Conservation (phyloP, 2,113 vertebrate genomes). For the Tinamus guttatus region DNA sequence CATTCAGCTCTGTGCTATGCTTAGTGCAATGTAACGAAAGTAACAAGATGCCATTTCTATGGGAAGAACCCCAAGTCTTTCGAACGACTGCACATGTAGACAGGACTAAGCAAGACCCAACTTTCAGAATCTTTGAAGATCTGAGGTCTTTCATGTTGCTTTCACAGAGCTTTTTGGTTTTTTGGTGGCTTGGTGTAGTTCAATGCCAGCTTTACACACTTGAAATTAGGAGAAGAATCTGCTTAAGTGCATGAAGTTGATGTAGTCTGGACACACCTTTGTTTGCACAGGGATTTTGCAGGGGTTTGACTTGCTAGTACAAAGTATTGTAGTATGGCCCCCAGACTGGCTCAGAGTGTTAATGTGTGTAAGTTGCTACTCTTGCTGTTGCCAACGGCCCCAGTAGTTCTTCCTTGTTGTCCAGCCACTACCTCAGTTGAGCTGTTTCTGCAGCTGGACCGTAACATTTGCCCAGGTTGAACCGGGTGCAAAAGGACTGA, state of each 20-base stretch:
- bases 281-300: conserved; percentile 69
- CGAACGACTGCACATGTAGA: not conserved
- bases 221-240: conserved; percentile 40
- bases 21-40: not conserved
- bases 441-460: not conserved
- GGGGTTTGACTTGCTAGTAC: too few species aligned
- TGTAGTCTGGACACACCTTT: conserved; percentile 62
- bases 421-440: not conserved
- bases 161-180: conserved; percentile 36
- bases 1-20: not conserved
- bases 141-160: not conserved
- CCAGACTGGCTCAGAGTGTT: not conserved
- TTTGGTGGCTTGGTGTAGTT: not conserved
- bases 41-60: not conserved
- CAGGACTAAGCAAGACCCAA: not conserved
- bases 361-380: not conserved
- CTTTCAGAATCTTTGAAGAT: not conserved
- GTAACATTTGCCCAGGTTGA: not conserved
- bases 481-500: conserved; percentile 20
- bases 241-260: conserved; percentile 41
- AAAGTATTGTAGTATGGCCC: too few species aligned
- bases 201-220: conserved; percentile 21
- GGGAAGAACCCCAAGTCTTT: not conserved
- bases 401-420: not conserved
- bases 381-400: not conserved